phyloP scores from a whole-genome alignment of 2,797 vertebrate genomes.

The Smutsia temminckii region DNA sequence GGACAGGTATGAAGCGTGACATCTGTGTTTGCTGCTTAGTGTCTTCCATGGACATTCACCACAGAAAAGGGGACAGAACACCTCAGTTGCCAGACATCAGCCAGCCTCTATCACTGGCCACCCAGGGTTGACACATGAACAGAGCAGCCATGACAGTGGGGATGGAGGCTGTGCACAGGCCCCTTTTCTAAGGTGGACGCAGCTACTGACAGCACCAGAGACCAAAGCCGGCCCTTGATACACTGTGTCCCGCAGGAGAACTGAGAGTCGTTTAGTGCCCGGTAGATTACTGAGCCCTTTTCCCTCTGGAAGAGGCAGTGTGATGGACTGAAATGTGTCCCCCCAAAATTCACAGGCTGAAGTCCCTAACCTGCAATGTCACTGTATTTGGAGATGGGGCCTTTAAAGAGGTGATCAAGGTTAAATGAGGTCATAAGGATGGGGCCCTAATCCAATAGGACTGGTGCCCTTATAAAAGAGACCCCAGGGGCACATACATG shows the following conservation, averaged over 20 bases:
- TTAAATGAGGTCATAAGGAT: neutral
- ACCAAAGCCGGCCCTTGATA: neutral
- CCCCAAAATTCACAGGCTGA: neutral
- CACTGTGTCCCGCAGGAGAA: neutral
- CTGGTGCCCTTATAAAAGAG: neutral
- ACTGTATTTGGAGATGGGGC: neutral
- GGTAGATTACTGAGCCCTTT: neutral
- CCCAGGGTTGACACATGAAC: neutral
- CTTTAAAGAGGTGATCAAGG: neutral
- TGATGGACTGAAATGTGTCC: neutral
- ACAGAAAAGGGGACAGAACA: neutral
- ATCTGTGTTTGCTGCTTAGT: neutral
- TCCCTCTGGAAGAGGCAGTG: neutral
- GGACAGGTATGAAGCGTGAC: neutral
- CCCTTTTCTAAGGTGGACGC: neutral
- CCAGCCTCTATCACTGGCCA: neutral
- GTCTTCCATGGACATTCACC: neutral
- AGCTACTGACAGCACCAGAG: neutral
- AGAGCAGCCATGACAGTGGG: neutral
- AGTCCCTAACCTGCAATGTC: neutral
- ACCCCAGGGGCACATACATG: neutral
- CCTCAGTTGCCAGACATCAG: neutral
- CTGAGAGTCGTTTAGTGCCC: neutral
- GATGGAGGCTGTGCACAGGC: neutral
- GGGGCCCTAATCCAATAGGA: neutral